These are phyloP conservation scores for Chironomus riparius DNA, from an alignment of 2,888 invertebrate genomes.

Conservation along the genomic window DNA sequence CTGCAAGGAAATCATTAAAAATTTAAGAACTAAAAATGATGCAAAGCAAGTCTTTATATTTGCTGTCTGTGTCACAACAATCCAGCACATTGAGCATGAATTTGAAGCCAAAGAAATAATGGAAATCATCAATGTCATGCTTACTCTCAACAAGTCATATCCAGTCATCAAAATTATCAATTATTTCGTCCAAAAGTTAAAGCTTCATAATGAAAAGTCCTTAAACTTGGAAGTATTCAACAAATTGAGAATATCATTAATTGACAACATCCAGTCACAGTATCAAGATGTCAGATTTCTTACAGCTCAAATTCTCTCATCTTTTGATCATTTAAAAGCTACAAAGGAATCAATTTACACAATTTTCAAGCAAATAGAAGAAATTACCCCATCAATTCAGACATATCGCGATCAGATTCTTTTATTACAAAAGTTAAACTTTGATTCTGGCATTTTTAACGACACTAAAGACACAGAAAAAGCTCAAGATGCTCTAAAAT, in stretches of 20 bases:
- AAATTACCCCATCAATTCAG: slow-evolving; percentile 59
- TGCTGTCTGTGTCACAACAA: neutral
- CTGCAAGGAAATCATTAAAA: slow-evolving; percentile 42
- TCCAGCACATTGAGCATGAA: neutral
- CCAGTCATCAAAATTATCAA: neutral
- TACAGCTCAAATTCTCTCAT: slow-evolving; percentile 54
- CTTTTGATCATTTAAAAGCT: slow-evolving; percentile 39
- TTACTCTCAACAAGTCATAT: slow-evolving; percentile 32
- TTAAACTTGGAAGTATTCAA: slow-evolving; percentile 43
- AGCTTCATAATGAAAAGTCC: slow-evolving; percentile 37
- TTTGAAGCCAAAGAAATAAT: slow-evolving; percentile 36
- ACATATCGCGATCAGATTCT: slow-evolving; percentile 72
- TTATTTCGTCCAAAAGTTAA: slow-evolving; percentile 46
- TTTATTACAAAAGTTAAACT: slow-evolving; percentile 62
- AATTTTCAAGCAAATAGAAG: slow-evolving; percentile 62
- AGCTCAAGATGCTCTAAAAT: slow-evolving; percentile 59
- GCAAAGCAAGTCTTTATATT: neutral
- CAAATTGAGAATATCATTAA: slow-evolving; percentile 47
- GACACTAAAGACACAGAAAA: slow-evolving; percentile 47
- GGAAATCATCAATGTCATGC: slow-evolving; percentile 41
- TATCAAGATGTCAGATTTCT: slow-evolving; percentile 59
- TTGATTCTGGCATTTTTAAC: slow-evolving; percentile 50
- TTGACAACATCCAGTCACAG: slow-evolving; percentile 56
- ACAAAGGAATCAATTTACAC: slow-evolving; percentile 46
- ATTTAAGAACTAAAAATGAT: slow-evolving; percentile 21